Evolutionary conservation across 2,113 vertebrate genomes (phyloP).

Genomic region (Boleophthalmus pectinirostris): DNA sequence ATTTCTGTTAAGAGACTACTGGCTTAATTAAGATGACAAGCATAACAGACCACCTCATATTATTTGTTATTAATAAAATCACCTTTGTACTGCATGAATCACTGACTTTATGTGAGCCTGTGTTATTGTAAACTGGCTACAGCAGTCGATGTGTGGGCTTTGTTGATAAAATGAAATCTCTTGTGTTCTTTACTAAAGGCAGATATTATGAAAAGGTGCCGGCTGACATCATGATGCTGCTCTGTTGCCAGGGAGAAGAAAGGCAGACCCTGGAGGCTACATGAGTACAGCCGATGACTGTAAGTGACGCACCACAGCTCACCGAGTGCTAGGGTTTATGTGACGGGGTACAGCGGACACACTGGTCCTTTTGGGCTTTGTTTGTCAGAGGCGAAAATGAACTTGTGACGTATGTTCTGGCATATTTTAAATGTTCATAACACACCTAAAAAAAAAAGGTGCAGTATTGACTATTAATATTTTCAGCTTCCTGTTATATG

Average conservation of each 20-base stretch:
- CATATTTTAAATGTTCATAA: neutral
- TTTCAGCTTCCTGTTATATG: too few relatives aligned
- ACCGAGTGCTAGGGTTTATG: conserved; percentile 30
- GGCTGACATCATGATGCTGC: conserved; percentile 49
- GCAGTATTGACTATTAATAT: too few relatives aligned
- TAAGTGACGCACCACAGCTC: conserved; percentile 57
- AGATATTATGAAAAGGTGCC: conserved; percentile 31
- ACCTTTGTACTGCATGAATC: neutral
- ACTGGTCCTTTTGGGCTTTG: neutral
- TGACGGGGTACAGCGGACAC: neutral
- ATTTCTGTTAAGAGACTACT: neutral
- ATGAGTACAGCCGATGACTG: conserved; percentile 41
- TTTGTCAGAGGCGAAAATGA: conserved; percentile 3
- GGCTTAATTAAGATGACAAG: neutral
- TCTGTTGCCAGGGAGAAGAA: conserved; percentile 62
- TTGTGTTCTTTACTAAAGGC: conserved; percentile 34
- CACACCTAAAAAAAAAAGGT: neutral
- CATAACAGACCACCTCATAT: neutral
- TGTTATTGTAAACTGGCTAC: conserved; percentile 1
- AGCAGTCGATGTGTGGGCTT: conserved; percentile 8
- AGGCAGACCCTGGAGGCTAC: conserved; percentile 41
- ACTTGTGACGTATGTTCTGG: neutral
- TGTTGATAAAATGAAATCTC: conserved; percentile 1
- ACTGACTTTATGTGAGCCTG: neutral
- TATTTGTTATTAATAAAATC: neutral